These are phyloP conservation scores for Eupeodes corollae DNA, from an alignment of 1,140 invertebrate species.

Conservation along the genomic window DNA sequence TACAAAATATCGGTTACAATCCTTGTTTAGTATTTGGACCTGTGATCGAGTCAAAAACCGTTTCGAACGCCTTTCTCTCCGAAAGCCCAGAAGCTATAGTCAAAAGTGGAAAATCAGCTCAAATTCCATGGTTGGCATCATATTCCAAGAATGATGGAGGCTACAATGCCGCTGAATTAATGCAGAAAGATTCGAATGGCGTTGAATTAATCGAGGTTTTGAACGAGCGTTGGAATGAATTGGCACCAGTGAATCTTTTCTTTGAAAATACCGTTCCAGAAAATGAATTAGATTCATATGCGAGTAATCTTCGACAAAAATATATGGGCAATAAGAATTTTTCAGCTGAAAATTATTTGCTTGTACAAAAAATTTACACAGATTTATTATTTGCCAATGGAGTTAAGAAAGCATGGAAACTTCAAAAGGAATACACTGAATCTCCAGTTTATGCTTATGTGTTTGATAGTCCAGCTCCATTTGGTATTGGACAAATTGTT, in stretches of 20 bases:
- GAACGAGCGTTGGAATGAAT: conserved; percentile 17
- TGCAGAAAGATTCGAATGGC: conserved; percentile 1
- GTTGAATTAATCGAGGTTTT: conserved; percentile 8
- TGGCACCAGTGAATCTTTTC: conserved; percentile 8
- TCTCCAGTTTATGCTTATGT: conserved; percentile 16
- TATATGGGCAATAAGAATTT: conserved; percentile 16
- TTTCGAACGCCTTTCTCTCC: conserved; percentile 39
- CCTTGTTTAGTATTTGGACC: conserved; percentile 50
- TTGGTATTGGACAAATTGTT: conserved; percentile 8
- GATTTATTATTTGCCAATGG: conserved; percentile 21
- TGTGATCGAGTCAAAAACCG: conserved; percentile 36
- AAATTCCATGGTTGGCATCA: conserved; percentile 44
- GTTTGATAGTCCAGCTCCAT: conserved; percentile 20
- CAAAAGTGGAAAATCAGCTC: conserved; percentile 36
- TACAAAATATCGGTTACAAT: conserved; percentile 40
- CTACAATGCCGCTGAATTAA: conserved; percentile 38
- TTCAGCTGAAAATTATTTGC: conserved; percentile 11
- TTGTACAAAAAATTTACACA: conserved; percentile 16
- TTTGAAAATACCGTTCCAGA: not conserved
- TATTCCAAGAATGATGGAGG: conserved; percentile 42
- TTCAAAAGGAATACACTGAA: conserved; percentile 10
- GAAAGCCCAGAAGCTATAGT: conserved; percentile 40
- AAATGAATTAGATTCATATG: conserved; percentile 12
- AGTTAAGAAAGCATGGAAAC: conserved; percentile 9
- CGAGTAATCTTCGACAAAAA: conserved; percentile 7